Evolutionary conservation across 2,113 vertebrate species (phyloP).

Genomic region (Pantherophis guttatus): DNA sequence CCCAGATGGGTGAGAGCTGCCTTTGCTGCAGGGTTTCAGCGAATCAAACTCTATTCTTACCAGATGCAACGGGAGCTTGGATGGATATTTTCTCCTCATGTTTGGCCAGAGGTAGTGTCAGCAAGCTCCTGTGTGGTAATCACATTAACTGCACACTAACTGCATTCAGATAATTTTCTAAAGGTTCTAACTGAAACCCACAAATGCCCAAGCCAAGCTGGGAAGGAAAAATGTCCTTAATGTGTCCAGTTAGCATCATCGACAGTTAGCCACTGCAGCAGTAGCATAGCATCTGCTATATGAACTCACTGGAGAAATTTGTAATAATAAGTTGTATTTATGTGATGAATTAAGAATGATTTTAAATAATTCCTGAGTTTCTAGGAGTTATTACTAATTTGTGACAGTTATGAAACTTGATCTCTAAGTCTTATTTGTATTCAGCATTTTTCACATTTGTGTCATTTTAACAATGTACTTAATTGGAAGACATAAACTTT

Average conservation of each 20-base stretch:
- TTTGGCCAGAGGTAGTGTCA: conserved; percentile 72
- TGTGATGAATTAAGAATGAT: conserved; percentile 36
- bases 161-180: conserved; percentile 61
- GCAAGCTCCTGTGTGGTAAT: conserved; percentile 69
- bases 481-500: background rate
- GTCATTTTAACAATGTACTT: conserved; percentile 9
- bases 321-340: conserved; percentile 34
- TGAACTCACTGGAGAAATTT: conserved; percentile 44
- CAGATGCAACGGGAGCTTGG: conserved; percentile 74
- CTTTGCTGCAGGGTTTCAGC: conserved; percentile 82
- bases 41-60: conserved; percentile 78
- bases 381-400: background rate
- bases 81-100: conserved; percentile 69
- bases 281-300: conserved; percentile 27
- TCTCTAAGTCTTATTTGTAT: conserved; percentile 31
- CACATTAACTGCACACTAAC: conserved; percentile 68
- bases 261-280: background rate
- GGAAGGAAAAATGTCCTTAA: conserved; percentile 56
- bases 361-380: conserved; percentile 45
- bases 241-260: conserved; percentile 48
- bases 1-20: conserved; percentile 87
- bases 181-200: conserved; percentile 27
- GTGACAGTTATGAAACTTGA: conserved; percentile 26
- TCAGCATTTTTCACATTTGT: conserved; percentile 12
- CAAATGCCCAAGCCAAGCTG: conserved; percentile 38